Percentiles rank a stretch among this genome's conserved stretches.
Evolutionary conservation across 2,113 vertebrate species (phyloP).

Genomic region (Varanus komodoensis): DNA sequence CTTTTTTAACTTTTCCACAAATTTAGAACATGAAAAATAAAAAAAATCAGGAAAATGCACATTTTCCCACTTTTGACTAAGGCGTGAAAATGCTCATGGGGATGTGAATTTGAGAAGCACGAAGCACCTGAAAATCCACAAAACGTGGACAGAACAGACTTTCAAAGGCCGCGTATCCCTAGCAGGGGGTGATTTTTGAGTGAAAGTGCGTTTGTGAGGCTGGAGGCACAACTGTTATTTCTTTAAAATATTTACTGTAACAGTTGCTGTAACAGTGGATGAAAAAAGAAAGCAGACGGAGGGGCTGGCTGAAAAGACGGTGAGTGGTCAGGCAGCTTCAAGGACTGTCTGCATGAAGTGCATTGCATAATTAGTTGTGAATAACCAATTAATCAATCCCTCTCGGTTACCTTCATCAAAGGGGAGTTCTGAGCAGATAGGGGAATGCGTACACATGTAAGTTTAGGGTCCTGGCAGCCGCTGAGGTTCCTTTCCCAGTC

Average conservation of each 20-base stretch:
- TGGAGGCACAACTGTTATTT: not conserved
- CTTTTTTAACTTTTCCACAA: too few species aligned
- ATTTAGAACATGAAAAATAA: too few species aligned
- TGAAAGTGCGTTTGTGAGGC: not conserved
- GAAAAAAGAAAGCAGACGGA: not conserved
- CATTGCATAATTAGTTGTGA: too few species aligned
- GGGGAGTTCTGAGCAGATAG: not conserved
- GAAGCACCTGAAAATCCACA: too few species aligned
- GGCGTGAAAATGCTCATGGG: too few species aligned
- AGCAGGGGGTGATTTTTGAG: not conserved
- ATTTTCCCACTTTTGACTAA: too few species aligned
- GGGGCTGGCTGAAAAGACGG: too few species aligned
- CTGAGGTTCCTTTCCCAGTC: conserved; percentile 30
- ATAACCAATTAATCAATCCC: not conserved
- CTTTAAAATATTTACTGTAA: not conserved
- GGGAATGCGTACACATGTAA: conserved; percentile 34
- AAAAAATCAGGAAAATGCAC: too few species aligned
- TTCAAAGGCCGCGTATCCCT: not conserved
- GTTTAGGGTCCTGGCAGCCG: not conserved
- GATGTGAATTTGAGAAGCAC: too few species aligned
- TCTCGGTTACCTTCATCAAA: conserved; percentile 54
- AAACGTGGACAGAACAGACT: too few species aligned
- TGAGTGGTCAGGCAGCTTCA: too few species aligned
- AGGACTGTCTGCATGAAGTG: too few species aligned
- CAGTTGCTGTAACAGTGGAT: not conserved